Evolutionary conservation across 2,888 invertebrate genomes (phyloP).

Genomic region (Acholoe squamosa): DNA sequence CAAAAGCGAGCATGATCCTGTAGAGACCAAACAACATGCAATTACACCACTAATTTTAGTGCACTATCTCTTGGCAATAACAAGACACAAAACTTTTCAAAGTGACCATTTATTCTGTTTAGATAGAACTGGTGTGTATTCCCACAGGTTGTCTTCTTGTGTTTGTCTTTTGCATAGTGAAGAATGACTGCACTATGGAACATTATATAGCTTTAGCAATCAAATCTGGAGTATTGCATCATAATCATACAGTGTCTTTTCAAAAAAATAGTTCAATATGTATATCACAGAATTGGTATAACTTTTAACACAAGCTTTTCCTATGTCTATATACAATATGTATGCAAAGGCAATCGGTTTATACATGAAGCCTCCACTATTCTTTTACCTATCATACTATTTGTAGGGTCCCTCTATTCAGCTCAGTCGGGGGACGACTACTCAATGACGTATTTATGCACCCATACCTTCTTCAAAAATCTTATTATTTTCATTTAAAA

Average conservation of each 20-base stretch:
- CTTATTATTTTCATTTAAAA: too few species aligned
- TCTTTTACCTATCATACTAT: not conserved
- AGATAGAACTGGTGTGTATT: not conserved
- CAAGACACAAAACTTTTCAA: too few species aligned
- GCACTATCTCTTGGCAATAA: too few species aligned
- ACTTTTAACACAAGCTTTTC: not conserved
- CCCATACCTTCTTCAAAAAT: too few species aligned
- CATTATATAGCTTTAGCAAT: not conserved
- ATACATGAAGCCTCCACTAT: too few species aligned
- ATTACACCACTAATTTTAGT: too few species aligned
- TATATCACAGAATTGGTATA: not conserved
- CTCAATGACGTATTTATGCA: too few species aligned
- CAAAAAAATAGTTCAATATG: not conserved
- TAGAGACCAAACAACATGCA: too few species aligned
- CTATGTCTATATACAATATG: not conserved
- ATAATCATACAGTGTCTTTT: not conserved
- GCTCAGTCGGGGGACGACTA: not conserved
- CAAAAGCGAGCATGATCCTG: too few species aligned
- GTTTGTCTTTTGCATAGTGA: too few species aligned
- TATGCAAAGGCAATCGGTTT: not conserved
- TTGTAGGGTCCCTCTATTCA: not conserved
- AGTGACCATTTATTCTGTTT: too few species aligned
- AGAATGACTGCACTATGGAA: not conserved
- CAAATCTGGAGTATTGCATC: not conserved
- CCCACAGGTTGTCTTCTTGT: not conserved